Percentiles rank a stretch among this genome's conserved stretches.
phyloP scores from a whole-genome alignment of 2,888 invertebrate species.

The Liodrosophila aerea region DNA sequence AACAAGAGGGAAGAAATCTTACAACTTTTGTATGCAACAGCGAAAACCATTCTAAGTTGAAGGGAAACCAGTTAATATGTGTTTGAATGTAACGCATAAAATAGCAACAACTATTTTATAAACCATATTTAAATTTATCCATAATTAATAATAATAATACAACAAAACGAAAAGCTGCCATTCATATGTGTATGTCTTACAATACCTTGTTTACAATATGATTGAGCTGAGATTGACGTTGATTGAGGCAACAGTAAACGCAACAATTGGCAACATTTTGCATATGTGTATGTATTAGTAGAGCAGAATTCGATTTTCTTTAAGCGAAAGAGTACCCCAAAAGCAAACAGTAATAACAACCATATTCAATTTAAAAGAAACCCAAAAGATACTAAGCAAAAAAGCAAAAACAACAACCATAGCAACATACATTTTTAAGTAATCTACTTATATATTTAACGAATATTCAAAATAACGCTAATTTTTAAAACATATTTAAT shows the following conservation, averaged over 20 bases:
- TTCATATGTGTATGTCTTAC: constrained; percentile 21
- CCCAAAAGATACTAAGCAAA: constrained; percentile 25
- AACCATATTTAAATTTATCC: constrained; percentile 40
- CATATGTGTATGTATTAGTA: constrained; percentile 28
- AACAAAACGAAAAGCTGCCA: constrained; percentile 42
- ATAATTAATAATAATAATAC: constrained; percentile 10
- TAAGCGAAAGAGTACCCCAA: constrained; percentile 18
- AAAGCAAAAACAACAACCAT: constrained; percentile 16
- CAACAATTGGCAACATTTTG: constrained; percentile 42
- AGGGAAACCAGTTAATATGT: constrained; percentile 44
- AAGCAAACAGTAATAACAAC: constrained; percentile 14
- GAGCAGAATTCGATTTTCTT: constrained; percentile 53
- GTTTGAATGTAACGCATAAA: too few species aligned
- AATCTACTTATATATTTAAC: constrained; percentile 63
- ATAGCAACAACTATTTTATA: constrained; percentile 52
- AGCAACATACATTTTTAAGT: constrained; percentile 65
- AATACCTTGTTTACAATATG: constrained; percentile 21
- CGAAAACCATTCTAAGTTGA: constrained; percentile 18
- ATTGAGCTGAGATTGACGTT: constrained; percentile 28
- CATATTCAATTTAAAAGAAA: constrained; percentile 51
- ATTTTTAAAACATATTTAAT: constrained; percentile 62
- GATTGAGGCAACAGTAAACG: constrained; percentile 14
- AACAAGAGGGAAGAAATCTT: constrained; percentile 10
- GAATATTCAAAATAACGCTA: constrained; percentile 62
- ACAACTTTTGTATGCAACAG: constrained; percentile 55